phyloP scores from a whole-genome alignment of 2,888 invertebrate genomes.

The Apotomis capreana region DNA sequence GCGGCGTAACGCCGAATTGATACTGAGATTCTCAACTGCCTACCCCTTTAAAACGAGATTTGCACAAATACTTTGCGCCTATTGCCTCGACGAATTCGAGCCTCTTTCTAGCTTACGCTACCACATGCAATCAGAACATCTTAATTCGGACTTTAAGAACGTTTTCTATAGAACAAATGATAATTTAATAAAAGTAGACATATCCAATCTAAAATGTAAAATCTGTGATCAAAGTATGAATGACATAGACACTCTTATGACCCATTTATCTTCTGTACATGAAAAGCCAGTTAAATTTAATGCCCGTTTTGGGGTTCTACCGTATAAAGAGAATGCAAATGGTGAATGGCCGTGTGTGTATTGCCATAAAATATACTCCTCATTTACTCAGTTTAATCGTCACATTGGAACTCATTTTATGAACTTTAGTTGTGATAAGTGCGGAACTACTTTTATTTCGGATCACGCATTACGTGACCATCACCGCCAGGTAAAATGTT shows the following conservation, averaged over 20 bases:
- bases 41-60: conserved; percentile 77
- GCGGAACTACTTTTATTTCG: conserved; percentile 73
- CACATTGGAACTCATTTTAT: conserved; percentile 74
- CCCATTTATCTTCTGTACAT: conserved; percentile 67
- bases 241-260: conserved; percentile 70
- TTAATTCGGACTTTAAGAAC: conserved; percentile 68
- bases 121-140: conserved; percentile 70
- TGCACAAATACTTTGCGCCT: conserved; percentile 74
- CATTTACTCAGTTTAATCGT: conserved; percentile 70
- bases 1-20: conserved; percentile 75
- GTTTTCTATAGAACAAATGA: conserved; percentile 76
- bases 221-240: conserved; percentile 63
- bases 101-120: conserved; percentile 62
- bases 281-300: conserved; percentile 72
- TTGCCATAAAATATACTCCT: conserved; percentile 64
- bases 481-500: conserved; percentile 73
- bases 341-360: conserved; percentile 70
- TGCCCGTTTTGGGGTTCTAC: conserved; percentile 71
- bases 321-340: conserved; percentile 67
- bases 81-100: conserved; percentile 71
- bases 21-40: conserved; percentile 72
- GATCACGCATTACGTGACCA: conserved; percentile 73
- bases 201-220: conserved; percentile 73
- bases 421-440: conserved; percentile 74
- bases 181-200: conserved; percentile 74